Base-by-base conservation (phyloP, 2,888 invertebrate genomes). In the Lasioglossum malachurum region DNA sequence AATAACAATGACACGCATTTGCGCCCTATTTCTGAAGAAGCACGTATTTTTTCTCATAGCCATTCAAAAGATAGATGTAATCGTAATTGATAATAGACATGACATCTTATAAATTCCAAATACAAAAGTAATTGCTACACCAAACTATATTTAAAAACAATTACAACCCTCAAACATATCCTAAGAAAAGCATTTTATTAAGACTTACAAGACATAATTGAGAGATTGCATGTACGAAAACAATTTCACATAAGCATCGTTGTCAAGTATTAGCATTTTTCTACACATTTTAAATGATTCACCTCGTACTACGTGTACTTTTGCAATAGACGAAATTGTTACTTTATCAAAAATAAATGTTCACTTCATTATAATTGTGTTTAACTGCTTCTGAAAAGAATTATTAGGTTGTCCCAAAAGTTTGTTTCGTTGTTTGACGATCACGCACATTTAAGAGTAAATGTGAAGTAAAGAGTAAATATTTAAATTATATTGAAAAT, bases 1-100 rank as follows among this genome's bases (percentile, higher is more conserved):
- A 89, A 90, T 90, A 80, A 82, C 75, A 86, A 90, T 89, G 53
- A 19, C 31, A 19, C 67, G n/a, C 35, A 49, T 74, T 46, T 35
- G 31, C 31, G 35, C 35, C 60, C 31, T 64, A 75, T 60, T 78
- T 72, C 79, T 77, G 83, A 83, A 75, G 73, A 71, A 79, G 53
- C 76, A 16, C 14, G 44, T 44, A 19, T 12, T 10, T 12, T 80
- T 71, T 16, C 73, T 69, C 14, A 19, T 49, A 41, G 72, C 72
- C 16, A n/a, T 49, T 19, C 67, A 23, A 69, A 10, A 38, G 31
- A 23, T 38, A 64, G 14, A 16, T 2, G 7, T 31, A 67, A 19
- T 67, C 8, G 19, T 35, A 67, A 35, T 35, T 31, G 35, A 67
- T n/a, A 14, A 60, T 14, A 23, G 23, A 23, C 23, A 53, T 8